phyloP scores from a whole-genome alignment of 1,140 invertebrate species.

The Hestina assimilis region DNA sequence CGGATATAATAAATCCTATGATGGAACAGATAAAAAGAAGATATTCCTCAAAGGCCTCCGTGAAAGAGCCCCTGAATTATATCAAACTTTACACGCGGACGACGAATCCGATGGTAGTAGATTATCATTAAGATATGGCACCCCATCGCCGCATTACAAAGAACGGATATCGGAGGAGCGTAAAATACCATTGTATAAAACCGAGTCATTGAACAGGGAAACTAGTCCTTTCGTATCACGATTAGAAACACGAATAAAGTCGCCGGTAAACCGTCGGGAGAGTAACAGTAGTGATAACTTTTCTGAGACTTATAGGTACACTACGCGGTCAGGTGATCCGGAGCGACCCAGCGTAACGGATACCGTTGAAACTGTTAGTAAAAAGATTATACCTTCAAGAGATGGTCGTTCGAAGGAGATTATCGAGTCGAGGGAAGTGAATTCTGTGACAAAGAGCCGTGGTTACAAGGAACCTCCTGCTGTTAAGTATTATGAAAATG shows the following conservation, averaged over 20 bases:
- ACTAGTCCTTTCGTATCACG: constrained; percentile 71
- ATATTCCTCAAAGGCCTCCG: constrained; percentile 85
- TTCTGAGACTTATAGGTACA: constrained; percentile 83
- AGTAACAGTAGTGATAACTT: constrained; percentile 84
- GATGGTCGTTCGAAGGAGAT: constrained; percentile 81
- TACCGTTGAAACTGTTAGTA: constrained; percentile 83
- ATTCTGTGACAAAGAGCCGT: constrained; percentile 82
- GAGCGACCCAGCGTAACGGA: constrained; percentile 82
- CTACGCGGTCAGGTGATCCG: constrained; percentile 82
- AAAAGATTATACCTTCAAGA: constrained; percentile 81
- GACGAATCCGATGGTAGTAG: constrained; percentile 77
- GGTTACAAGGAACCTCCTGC: constrained; percentile 74
- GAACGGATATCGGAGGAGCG: constrained; percentile 65
- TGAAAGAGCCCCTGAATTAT: constrained; percentile 87
- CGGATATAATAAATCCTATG: constrained; percentile 64
- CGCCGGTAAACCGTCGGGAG: constrained; percentile 75
- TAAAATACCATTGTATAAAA: constrained; percentile 70
- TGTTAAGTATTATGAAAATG: constrained; percentile 75
- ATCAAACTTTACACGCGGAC: constrained; percentile 83
- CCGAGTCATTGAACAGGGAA: constrained; percentile 72
- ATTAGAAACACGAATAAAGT: constrained; percentile 67
- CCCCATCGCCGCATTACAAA: constrained; percentile 70
- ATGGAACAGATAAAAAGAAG: constrained; percentile 82
- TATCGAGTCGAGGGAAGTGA: constrained; percentile 83
- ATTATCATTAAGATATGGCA: constrained; percentile 65